Evolutionary conservation across 1,140 invertebrate genomes (phyloP).

Genomic region (Ostrea edulis): DNA sequence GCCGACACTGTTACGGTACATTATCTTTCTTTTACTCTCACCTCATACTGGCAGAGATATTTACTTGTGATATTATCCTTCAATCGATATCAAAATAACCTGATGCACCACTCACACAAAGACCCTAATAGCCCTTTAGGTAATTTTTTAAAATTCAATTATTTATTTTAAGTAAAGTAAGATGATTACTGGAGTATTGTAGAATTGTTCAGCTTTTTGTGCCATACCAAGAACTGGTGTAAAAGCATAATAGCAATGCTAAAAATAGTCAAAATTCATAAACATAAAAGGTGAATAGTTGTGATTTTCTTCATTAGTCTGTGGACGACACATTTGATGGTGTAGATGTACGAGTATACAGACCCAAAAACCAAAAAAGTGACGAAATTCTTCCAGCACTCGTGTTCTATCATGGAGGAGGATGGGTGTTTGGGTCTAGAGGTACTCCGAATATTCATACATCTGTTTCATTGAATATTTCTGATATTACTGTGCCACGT

Average conservation of each 20-base stretch:
- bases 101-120: background rate
- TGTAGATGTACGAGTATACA: background rate
- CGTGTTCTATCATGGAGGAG: constrained; percentile 46
- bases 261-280: no score
- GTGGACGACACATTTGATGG: background rate
- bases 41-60: background rate
- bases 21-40: background rate
- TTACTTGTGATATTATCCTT: background rate
- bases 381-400: constrained; percentile 22
- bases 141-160: background rate
- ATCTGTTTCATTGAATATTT: no score
- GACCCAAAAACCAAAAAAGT: background rate
- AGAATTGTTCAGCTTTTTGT: no score
- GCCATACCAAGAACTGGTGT: no score
- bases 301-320: background rate
- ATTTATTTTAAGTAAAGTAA: no score
- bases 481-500: no score
- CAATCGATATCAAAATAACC: background rate
- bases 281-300: background rate
- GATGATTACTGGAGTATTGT: no score
- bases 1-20: background rate
- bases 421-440: constrained; percentile 20
- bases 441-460: background rate
- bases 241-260: no score
- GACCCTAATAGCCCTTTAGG: background rate